Conservation (phyloP, 2,888 invertebrate genomes). For the Plebejus argus region DNA sequence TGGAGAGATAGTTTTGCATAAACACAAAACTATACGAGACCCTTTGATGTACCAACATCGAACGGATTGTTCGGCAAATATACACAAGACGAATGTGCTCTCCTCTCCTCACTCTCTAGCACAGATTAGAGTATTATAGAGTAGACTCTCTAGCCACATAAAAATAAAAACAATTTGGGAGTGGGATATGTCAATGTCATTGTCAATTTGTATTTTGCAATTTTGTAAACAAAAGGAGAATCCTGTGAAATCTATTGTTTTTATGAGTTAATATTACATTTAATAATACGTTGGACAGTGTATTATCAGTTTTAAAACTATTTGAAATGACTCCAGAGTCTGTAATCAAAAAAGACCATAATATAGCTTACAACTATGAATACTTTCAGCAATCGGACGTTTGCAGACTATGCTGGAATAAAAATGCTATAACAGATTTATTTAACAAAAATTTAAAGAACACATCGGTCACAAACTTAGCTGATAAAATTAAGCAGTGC, state of each 20-base stretch:
- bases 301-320: not conserved
- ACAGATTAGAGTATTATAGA: too few relatives aligned
- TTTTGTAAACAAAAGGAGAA: not conserved
- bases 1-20: too few relatives aligned
- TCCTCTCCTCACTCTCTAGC: too few relatives aligned
- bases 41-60: too few relatives aligned
- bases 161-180: not conserved
- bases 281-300: not conserved
- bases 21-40: too few relatives aligned
- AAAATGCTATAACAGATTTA: conserved; percentile 52
- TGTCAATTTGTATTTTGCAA: not conserved
- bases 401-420: conserved; percentile 66
- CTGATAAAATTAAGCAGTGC: conserved; percentile 57
- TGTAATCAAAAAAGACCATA: not conserved
- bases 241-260: not conserved
- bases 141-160: not conserved
- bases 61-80: too few relatives aligned
- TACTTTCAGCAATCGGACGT: conserved; percentile 62
- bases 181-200: not conserved
- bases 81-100: too few relatives aligned
- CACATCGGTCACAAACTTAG: conserved; percentile 41
- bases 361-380: conserved; percentile 52
- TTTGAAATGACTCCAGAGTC: not conserved
- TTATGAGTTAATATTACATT: not conserved
- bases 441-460: conserved; percentile 38